These are phyloP conservation scores for Battus philenor DNA, from an alignment of 1,140 invertebrate species.

Conservation along the genomic window DNA sequence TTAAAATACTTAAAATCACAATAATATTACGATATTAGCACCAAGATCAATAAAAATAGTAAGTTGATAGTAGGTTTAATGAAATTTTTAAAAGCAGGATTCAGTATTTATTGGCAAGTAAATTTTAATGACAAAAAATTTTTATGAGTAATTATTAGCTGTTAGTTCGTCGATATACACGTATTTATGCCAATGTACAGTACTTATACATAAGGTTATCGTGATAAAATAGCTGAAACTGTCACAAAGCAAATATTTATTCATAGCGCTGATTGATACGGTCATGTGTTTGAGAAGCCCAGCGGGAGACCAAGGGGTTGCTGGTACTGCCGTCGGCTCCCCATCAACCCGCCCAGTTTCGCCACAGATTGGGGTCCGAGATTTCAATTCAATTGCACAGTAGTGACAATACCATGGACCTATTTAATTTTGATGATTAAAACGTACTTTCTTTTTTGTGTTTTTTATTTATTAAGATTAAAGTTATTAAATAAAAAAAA, in stretches of 20 bases:
- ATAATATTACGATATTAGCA: too few relatives aligned
- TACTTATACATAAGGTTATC: too few relatives aligned
- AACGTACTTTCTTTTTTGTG: background rate
- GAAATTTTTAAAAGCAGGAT: too few relatives aligned
- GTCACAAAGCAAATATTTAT: constrained; percentile 49
- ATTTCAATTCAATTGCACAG: constrained; percentile 18
- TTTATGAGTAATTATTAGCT: too few relatives aligned
- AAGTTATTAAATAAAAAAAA: background rate
- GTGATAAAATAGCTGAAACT: constrained; percentile 35
- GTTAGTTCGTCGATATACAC: too few relatives aligned
- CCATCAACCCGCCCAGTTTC: constrained; percentile 53
- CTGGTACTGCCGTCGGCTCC: constrained; percentile 44
- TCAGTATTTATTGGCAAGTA: too few relatives aligned
- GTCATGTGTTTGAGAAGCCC: constrained; percentile 54
- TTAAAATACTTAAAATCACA: too few relatives aligned
- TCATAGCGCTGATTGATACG: constrained; percentile 54
- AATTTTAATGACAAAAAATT: too few relatives aligned
- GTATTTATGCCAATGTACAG: too few relatives aligned
- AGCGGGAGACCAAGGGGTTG: constrained; percentile 63
- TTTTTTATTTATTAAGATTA: background rate
- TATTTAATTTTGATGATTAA: constrained; percentile 14
- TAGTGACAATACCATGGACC: constrained; percentile 14
- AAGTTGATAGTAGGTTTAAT: too few relatives aligned
- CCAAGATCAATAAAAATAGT: too few relatives aligned
- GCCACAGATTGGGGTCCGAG: constrained; percentile 43